phyloP scores from a whole-genome alignment of 1,140 invertebrate genomes.

The Scylla paramamosain region DNA sequence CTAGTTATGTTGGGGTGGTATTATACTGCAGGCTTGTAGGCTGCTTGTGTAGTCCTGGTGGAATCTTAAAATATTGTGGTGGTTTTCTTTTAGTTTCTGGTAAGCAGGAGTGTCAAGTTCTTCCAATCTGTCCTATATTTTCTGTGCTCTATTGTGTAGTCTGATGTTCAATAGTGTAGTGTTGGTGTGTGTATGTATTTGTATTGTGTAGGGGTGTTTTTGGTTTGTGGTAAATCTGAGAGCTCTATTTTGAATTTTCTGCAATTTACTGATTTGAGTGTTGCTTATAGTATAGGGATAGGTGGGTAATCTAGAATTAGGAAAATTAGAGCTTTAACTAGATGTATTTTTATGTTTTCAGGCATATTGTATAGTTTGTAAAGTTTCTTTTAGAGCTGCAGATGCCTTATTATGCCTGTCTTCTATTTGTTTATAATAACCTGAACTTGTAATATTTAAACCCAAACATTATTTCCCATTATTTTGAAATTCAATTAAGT shows the following conservation, averaged over 20 bases:
- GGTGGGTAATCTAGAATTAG: conserved; percentile 27
- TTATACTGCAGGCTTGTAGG: too few relatives aligned
- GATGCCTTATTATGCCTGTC: background rate
- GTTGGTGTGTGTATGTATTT: background rate
- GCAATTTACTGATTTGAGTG: background rate
- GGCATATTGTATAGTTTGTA: too few relatives aligned
- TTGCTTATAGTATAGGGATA: background rate
- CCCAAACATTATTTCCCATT: background rate
- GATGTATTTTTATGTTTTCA: background rate
- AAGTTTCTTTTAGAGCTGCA: background rate
- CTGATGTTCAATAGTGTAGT: background rate
- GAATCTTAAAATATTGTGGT: too few relatives aligned
- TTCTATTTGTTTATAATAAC: background rate
- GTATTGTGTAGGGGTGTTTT: conserved; percentile 46
- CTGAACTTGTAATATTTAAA: background rate
- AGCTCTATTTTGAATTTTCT: conserved; percentile 44
- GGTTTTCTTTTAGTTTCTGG: too few relatives aligned
- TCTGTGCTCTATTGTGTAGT: background rate
- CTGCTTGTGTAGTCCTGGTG: background rate
- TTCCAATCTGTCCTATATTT: background rate
- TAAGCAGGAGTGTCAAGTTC: too few relatives aligned
- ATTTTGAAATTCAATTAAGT: background rate
- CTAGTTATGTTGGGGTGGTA: too few relatives aligned
- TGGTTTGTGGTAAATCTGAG: background rate
- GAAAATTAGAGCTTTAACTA: background rate